These are phyloP conservation scores for Hipposideros armiger DNA, from an alignment of 2,113 vertebrate genomes.

Conservation along the genomic window DNA sequence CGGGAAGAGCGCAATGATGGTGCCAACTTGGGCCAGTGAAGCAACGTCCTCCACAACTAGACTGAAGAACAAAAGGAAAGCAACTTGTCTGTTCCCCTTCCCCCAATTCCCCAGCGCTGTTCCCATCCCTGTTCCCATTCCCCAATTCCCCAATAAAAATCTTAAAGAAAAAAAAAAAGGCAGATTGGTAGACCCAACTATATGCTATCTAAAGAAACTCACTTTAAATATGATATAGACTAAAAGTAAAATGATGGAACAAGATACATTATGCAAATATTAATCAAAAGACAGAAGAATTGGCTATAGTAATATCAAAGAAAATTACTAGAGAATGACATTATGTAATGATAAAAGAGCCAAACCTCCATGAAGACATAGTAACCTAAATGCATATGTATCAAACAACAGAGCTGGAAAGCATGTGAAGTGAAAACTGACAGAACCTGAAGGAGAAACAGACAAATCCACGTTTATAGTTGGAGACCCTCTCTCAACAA, in stretches of 20 bases:
- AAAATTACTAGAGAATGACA: conserved; percentile 6
- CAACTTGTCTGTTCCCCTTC: no score
- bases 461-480: background rate
- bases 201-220: background rate
- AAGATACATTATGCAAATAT: background rate
- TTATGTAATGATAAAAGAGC: background rate
- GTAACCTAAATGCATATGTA: background rate
- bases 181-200: background rate
- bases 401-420: background rate
- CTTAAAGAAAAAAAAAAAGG: no score
- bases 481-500: background rate
- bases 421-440: background rate
- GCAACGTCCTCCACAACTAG: no score
- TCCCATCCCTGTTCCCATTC: no score
- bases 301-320: background rate
- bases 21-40: no score
- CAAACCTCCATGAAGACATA: background rate
- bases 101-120: no score
- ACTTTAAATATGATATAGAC: background rate
- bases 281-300: background rate
- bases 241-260: background rate
- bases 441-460: background rate
- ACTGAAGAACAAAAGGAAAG: no score
- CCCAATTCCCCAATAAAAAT: no score
- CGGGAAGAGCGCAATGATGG: no score